Evolutionary conservation across 2,888 invertebrate species (phyloP), one percentile per base, ranked within the genome.

Genomic region (Bembecia ichneumoniformis): DNA sequence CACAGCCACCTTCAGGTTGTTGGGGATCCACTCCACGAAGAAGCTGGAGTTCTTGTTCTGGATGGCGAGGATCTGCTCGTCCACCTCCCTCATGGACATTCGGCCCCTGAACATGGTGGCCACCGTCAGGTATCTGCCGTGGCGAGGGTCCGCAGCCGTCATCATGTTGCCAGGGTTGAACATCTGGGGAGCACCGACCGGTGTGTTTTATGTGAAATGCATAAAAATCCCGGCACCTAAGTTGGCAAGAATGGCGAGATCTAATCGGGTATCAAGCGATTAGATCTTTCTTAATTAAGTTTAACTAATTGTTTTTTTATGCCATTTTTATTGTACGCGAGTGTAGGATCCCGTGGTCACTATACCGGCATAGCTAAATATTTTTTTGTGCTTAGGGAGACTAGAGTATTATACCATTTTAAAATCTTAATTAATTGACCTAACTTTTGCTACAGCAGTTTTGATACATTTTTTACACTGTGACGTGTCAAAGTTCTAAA

Each of bases 91-190:
- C 94, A 94, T 95, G 58, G 94, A 94, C 93, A 95, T 92, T 76
- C 64, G 77, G 35, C 95, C 95, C 71, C 93, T 76, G 82, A 93
- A 92, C 62, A 95, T 93, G 58, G 93, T 92, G 44, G 95, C 94
- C 4, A 93, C 94, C 0, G 95, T 96, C 50, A 96, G 88, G 78
- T 95, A 96, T 50, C 94, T 87, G 1, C 95, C 95, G 73, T 92
- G 92, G 10, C 94, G 87, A 0, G 95, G 95, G 82, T 96, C 95
- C 56, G 92, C 93, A 3, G 95, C 95, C 36, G 93, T 92, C 95
- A 96, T 95, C 92, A 95, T 93, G 81, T 95, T 96, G 66, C 92
- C 93, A 0, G 94, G 90, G 77, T 94, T 95, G 79, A 96, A 96
- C 88, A 93, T 90, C 88, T 90, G 15, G 14, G 59, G 0, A 20